Base-by-base conservation (phyloP, 2,797 vertebrate genomes). In the Oreochromis mossambicus region DNA sequence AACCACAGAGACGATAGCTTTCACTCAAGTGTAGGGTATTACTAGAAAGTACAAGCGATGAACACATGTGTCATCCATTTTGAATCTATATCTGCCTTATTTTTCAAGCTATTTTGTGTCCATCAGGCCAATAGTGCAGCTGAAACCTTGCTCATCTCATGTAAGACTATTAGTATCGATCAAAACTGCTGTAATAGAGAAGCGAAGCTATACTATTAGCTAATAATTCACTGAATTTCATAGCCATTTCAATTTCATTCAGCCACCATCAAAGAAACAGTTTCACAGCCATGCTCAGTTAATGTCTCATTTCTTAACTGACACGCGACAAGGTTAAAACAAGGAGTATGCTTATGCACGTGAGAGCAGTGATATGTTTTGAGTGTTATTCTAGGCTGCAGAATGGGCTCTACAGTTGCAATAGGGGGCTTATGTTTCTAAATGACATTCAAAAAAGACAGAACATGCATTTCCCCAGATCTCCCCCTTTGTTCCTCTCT, bases 251-350 rank as follows among this genome's bases (percentile, higher is more conserved):
- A 78, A 5, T 87, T 91, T 84, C 51, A 63, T 15, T 63, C 50
- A 73, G 41, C 36, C 29, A 36, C 88, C 70, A 81, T 90, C 68
- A 90, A 87, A 89, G 9, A 86, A 83, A 80, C 26, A 5, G 58
- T 46, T 36, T 89, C 38, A 29, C 79, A 52, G 43, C 26, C 12
- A 3, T 6, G 79, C 66, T 82, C 79, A n/a, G 41, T 86, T 88
- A 52, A 90, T 61, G 54, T 88, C 63, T 90, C 48, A 84, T 24
- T 91, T 36, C 79, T 78, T 79, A 32, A 81, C 68, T 81, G 75
- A 66, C 80, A 38, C n/a, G 26, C 26, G 56, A 43, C 81, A 80
- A 92, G 88, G 80, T 92, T 91, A 54, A 83, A 87, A 76, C 58
- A 83, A 58, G 84, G 56, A 66, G 70, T 19, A 10, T 38, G 77